phyloP scores from a whole-genome alignment of 2,797 vertebrate species.

The Lepilemur ruficaudatus region DNA sequence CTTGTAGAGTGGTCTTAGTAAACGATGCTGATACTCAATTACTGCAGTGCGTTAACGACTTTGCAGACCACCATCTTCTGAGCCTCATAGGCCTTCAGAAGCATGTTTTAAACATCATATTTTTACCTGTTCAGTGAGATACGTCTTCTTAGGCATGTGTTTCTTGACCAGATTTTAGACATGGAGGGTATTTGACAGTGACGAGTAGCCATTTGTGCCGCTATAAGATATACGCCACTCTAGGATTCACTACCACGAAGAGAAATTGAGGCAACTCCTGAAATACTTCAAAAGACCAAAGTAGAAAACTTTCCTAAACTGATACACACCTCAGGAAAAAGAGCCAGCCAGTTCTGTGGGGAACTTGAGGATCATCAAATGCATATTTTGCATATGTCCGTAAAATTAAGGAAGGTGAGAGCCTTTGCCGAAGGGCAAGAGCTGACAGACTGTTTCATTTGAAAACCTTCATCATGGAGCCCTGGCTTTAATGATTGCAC shows the following conservation, averaged over 20 bases:
- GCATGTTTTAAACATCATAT: background rate
- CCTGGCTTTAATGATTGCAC: background rate
- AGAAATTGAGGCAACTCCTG: background rate
- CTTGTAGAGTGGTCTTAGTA: background rate
- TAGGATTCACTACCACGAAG: background rate
- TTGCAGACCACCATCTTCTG: background rate
- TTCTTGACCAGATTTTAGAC: slow-evolving; percentile 1
- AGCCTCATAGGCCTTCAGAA: background rate
- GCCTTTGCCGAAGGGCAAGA: background rate
- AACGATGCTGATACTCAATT: background rate
- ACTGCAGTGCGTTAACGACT: background rate
- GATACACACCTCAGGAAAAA: background rate
- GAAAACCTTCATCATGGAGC: background rate
- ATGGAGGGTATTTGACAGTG: background rate
- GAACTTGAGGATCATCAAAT: background rate
- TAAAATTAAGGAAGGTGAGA: background rate
- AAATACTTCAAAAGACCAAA: slow-evolving; percentile 8
- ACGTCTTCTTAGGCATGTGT: background rate
- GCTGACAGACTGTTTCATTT: background rate
- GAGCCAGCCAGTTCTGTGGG: background rate
- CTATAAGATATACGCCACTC: background rate
- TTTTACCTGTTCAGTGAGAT: background rate
- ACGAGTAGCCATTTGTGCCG: background rate
- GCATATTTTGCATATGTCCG: background rate
- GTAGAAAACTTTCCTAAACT: background rate